Evolutionary conservation across 2,888 invertebrate species (phyloP).

Genomic region (Caenorhabditis wallacei): DNA sequence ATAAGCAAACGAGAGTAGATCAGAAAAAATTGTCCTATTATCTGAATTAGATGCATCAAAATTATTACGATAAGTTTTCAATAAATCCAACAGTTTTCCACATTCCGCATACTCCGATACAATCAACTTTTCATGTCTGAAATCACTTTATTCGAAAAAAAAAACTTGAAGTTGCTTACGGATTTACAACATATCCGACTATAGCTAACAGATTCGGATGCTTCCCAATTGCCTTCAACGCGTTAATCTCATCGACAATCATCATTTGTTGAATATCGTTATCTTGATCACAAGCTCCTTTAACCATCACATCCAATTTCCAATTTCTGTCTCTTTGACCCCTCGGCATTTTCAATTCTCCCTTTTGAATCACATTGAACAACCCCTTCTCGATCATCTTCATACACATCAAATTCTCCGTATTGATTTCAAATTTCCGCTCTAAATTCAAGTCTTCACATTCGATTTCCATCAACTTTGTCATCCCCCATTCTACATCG

Average conservation of each 20-base stretch:
- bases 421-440: background rate
- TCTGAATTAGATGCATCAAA: background rate
- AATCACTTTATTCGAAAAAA: background rate
- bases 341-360: background rate
- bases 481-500: background rate
- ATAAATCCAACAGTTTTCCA: background rate
- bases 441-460: background rate
- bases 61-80: background rate
- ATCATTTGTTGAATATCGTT: background rate
- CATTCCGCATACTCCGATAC: background rate
- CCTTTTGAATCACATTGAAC: background rate
- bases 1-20: conserved; percentile 6
- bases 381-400: background rate
- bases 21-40: background rate
- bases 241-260: background rate
- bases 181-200: background rate
- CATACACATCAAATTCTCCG: background rate
- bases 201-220: background rate
- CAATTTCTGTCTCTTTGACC: background rate
- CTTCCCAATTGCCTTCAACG: background rate
- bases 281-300: background rate
- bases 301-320: background rate
- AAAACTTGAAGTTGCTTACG: background rate
- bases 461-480: background rate
- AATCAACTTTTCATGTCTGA: background rate